Evolutionary conservation across 2,113 vertebrate species (phyloP).

Genomic region (Lota lota): DNA sequence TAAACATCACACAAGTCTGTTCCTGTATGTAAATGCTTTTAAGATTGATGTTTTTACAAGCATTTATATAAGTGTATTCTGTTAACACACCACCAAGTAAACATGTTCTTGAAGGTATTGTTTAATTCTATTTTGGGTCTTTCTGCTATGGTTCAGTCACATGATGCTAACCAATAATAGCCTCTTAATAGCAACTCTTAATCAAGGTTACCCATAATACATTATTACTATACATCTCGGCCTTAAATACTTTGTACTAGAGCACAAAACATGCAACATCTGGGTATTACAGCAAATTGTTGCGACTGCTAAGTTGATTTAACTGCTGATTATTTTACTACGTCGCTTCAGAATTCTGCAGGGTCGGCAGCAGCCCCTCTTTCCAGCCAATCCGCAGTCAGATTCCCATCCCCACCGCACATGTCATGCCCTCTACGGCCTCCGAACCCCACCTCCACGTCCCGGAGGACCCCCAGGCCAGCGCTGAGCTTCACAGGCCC

Average conservation of each 20-base stretch:
- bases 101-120: slow-evolving; percentile 14
- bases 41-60: too few species aligned
- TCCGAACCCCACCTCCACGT: slow-evolving; percentile 72
- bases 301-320: not conserved
- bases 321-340: slow-evolving; percentile 14
- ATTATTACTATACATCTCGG: slow-evolving; percentile 36
- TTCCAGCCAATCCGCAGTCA: slow-evolving; percentile 94
- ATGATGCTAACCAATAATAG: slow-evolving; percentile 37
- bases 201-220: slow-evolving; percentile 63
- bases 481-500: slow-evolving; percentile 43
- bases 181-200: slow-evolving; percentile 54
- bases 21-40: too few species aligned
- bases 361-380: slow-evolving; percentile 81
- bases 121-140: slow-evolving; percentile 47
- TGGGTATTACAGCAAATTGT: slow-evolving; percentile 1
- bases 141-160: slow-evolving; percentile 35
- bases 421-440: slow-evolving; percentile 95
- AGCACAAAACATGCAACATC: slow-evolving; percentile 8
- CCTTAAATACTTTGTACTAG: slow-evolving; percentile 32
- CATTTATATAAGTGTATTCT: slow-evolving; percentile 5
- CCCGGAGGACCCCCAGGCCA: slow-evolving; percentile 58
- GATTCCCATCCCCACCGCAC: slow-evolving; percentile 92
- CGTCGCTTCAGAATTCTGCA: slow-evolving; percentile 78
- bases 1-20: too few species aligned
- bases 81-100: slow-evolving; percentile 11